Percentiles rank a stretch among this genome's conserved stretches.
Evolutionary conservation across 2,113 vertebrate genomes (phyloP).

Genomic region (Mormyrus lacerda): DNA sequence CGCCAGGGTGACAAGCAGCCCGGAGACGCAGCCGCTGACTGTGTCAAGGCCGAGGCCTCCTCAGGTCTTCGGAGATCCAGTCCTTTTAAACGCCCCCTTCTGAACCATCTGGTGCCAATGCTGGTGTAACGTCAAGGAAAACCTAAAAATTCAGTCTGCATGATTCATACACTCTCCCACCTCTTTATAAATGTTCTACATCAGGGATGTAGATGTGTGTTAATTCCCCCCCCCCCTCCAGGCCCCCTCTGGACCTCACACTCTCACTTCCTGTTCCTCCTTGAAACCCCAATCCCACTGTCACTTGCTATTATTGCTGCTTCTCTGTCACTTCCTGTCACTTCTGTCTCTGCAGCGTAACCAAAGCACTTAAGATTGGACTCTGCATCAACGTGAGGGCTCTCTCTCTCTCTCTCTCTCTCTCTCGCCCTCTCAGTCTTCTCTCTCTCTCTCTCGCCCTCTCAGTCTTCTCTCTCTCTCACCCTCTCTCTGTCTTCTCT

Average conservation of each 20-base stretch:
- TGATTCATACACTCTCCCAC: background rate
- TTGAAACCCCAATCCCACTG: background rate
- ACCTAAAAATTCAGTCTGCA: background rate
- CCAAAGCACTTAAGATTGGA: background rate
- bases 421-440: background rate
- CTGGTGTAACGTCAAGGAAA: background rate
- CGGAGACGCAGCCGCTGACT: background rate
- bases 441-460: background rate
- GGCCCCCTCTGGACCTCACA: background rate
- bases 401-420: background rate
- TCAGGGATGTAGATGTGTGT: background rate
- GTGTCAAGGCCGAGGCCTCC: background rate
- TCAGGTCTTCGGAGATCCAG: background rate
- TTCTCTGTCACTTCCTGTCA: constrained; percentile 1
- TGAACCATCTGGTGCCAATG: background rate
- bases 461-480: background rate
- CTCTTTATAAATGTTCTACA: background rate
- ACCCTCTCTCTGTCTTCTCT: background rate
- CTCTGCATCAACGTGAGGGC: background rate
- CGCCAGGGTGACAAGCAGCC: background rate
- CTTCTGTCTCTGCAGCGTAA: background rate
- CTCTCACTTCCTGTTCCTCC: background rate
- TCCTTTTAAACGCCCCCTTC: background rate
- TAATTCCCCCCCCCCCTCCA: background rate
- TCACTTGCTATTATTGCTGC: background rate